Evolutionary conservation across 2,888 invertebrate genomes (phyloP).

Genomic region (Danaus chrysippus): DNA sequence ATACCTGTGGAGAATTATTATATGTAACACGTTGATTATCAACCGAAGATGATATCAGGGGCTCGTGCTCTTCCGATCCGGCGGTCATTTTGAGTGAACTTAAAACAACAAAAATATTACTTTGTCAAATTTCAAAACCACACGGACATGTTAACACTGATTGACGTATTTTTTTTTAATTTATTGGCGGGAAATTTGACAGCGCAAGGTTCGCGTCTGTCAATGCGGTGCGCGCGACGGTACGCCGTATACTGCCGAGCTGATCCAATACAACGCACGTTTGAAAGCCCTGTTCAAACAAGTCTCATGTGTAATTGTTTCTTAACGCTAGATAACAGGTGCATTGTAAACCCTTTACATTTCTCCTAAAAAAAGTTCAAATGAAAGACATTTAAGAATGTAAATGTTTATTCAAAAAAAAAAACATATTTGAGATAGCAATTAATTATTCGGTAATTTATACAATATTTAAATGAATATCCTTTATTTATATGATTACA

Average conservation of each 20-base stretch:
- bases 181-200: slow-evolving; percentile 43
- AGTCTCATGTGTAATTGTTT: slow-evolving; percentile 7
- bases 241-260: slow-evolving; percentile 32
- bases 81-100: slow-evolving; percentile 57
- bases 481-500: slow-evolving; percentile 67
- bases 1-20: slow-evolving; percentile 62
- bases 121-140: slow-evolving; percentile 24
- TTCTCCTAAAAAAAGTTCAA: slow-evolving; percentile 1
- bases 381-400: slow-evolving; percentile 41
- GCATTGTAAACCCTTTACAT: neutral
- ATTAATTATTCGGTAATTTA: slow-evolving; percentile 73
- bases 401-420: slow-evolving; percentile 72
- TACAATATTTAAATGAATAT: slow-evolving; percentile 68
- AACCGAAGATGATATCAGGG: slow-evolving; percentile 67
- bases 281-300: slow-evolving; percentile 8
- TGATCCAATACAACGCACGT: slow-evolving; percentile 16
- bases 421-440: slow-evolving; percentile 77
- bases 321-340: slow-evolving; percentile 1
- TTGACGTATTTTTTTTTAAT: slow-evolving; percentile 24
- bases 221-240: slow-evolving; percentile 33
- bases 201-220: slow-evolving; percentile 33
- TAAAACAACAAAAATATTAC: slow-evolving; percentile 11
- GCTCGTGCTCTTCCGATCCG: slow-evolving; percentile 72
- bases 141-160: slow-evolving; percentile 44
- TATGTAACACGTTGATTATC: slow-evolving; percentile 67